Evolutionary conservation across 2,797 vertebrate species (phyloP).

Genomic region (Parauchenoglanis punctatus): DNA sequence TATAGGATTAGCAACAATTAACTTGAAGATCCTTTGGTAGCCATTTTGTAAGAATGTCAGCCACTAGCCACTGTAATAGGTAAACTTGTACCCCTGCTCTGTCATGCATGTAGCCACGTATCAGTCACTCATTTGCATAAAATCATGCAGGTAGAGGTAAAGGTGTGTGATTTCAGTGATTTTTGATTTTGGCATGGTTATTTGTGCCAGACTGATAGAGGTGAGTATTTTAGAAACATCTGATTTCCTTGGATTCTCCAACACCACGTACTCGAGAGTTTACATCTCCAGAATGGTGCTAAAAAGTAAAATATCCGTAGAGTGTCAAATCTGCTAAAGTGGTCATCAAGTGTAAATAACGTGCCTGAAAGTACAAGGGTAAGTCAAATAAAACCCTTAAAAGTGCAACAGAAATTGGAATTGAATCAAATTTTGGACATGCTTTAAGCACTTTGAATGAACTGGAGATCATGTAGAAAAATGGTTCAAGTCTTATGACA

Average conservation of each 20-base stretch:
- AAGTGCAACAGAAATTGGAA: background rate
- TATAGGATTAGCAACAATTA: background rate
- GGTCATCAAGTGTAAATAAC: background rate
- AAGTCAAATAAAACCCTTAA: background rate
- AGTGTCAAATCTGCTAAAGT: background rate
- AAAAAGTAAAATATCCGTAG: background rate
- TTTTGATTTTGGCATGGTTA: background rate
- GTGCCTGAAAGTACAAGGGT: background rate
- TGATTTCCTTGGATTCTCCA: background rate
- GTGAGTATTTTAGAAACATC: background rate
- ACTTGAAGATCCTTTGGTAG: background rate
- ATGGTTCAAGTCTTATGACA: background rate
- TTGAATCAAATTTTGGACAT: background rate
- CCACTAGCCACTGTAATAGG: background rate
- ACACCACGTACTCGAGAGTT: background rate
- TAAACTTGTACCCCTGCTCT: background rate
- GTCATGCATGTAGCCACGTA: background rate
- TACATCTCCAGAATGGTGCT: background rate
- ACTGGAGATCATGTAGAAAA: background rate
- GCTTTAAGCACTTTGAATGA: background rate
- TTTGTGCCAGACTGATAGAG: background rate
- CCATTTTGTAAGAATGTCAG: background rate
- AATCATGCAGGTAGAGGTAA: background rate
- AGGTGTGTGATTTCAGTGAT: background rate
- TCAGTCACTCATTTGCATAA: background rate